These are phyloP conservation scores for Pangasius sanitwongsei DNA, from an alignment of 2,797 vertebrate genomes.

Conservation along the genomic window DNA sequence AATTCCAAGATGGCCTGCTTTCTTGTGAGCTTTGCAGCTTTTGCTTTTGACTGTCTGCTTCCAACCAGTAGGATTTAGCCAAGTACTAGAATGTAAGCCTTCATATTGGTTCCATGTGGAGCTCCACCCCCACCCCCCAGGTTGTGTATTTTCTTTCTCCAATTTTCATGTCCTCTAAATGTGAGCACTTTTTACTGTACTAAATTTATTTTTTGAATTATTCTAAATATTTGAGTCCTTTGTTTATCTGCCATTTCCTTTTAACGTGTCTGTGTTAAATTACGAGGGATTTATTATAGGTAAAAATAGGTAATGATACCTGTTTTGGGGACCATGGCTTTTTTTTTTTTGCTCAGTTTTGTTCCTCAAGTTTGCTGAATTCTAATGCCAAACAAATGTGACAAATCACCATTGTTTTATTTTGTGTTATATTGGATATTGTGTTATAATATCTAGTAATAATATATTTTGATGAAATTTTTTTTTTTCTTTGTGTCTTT, in stretches of 20 bases:
- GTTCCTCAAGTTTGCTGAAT: conserved; percentile 36
- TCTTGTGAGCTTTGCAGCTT: conserved; percentile 57
- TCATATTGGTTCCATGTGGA: conserved; percentile 31
- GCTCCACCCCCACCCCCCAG: background rate
- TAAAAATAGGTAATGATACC: conserved; percentile 17
- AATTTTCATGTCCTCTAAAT: conserved; percentile 47
- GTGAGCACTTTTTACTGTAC: conserved; percentile 60
- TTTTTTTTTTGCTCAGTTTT: background rate
- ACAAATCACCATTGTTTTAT: conserved; percentile 30
- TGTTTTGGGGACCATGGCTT: conserved; percentile 55
- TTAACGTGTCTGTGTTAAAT: conserved; percentile 40
- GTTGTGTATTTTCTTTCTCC: conserved; percentile 37
- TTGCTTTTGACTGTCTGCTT: conserved; percentile 35
- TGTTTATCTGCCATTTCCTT: conserved; percentile 40
- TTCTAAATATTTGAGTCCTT: conserved; percentile 20
- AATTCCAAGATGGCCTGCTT: conserved; percentile 22
- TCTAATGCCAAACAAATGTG: conserved; percentile 53
- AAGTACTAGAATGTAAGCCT: conserved; percentile 22
- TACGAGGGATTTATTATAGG: conserved; percentile 29
- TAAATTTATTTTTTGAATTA: conserved; percentile 41
- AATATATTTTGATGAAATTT: conserved; percentile 28
- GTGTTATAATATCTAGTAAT: background rate
- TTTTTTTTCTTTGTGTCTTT: conserved; percentile 39
- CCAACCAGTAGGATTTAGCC: conserved; percentile 38
- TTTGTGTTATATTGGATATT: background rate